phyloP scores from a whole-genome alignment of 2,113 vertebrate species.

The Ammodramus savannarum region DNA sequence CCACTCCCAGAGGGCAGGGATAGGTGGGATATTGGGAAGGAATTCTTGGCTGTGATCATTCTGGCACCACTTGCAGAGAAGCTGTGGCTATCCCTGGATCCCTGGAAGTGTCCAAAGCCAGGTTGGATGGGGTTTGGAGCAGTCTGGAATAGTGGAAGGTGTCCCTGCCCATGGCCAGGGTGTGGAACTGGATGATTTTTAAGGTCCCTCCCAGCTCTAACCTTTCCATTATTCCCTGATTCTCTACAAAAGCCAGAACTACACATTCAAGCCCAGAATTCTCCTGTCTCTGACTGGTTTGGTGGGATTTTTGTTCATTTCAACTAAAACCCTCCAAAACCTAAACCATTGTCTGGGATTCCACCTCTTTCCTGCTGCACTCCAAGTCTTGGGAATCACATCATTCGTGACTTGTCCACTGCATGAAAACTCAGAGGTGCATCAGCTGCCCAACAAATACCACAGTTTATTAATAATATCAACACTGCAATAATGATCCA shows the following conservation, averaged over 20 bases:
- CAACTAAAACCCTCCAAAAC: neutral
- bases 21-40: neutral
- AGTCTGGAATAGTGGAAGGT: rapidly evolving
- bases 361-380: neutral
- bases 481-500: neutral
- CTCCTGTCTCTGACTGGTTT: neutral
- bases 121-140: rapidly evolving
- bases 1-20: neutral
- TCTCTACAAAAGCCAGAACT: neutral
- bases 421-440: neutral
- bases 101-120: neutral
- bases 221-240: neutral
- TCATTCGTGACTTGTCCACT: rapidly evolving
- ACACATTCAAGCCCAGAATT: neutral
- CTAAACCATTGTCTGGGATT: rapidly evolving
- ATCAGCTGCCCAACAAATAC: neutral
- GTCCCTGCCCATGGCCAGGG: neutral
- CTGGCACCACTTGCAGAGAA: neutral
- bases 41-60: rapidly evolving
- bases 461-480: neutral
- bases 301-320: neutral
- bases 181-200: rapidly evolving
- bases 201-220: neutral
- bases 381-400: neutral
- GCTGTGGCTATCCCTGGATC: neutral